phyloP scores from a whole-genome alignment of 2,888 invertebrate genomes.

The Dione juno region DNA sequence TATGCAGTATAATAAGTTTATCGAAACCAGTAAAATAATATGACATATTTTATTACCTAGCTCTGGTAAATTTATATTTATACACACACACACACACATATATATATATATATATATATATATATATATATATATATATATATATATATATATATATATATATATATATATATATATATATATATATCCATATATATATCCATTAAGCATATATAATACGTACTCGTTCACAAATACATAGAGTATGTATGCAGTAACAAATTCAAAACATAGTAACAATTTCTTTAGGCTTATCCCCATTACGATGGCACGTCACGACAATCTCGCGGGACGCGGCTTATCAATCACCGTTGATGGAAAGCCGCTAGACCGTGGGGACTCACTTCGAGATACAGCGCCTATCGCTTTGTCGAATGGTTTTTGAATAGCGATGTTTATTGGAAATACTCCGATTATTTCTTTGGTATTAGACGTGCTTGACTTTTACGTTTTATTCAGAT shows the following conservation, averaged over 20 bases:
- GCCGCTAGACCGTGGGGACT: slow-evolving; percentile 59
- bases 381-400: slow-evolving; percentile 39
- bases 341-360: slow-evolving; percentile 73
- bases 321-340: slow-evolving; percentile 63
- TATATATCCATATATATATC: neutral
- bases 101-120: no score
- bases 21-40: no score
- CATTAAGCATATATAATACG: neutral
- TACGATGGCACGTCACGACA: slow-evolving; percentile 48
- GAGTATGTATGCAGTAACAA: slow-evolving; percentile 6
- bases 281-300: slow-evolving; percentile 44
- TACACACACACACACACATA: no score
- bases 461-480: slow-evolving; percentile 25
- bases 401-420: slow-evolving; percentile 36
- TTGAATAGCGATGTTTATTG: slow-evolving; percentile 37
- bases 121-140: no score
- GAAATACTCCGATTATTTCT: slow-evolving; percentile 28
- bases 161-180: no score
- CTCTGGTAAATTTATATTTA: no score
- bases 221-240: neutral
- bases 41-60: no score
- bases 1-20: no score
- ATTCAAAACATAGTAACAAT: slow-evolving; percentile 25
- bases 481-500: slow-evolving; percentile 22
- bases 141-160: no score